A percentile compares a stretch with the other conserved stretches of the same genome.
Evolutionary conservation across 1,140 invertebrate species (phyloP).

Genomic region (Drosophila dunni): DNA sequence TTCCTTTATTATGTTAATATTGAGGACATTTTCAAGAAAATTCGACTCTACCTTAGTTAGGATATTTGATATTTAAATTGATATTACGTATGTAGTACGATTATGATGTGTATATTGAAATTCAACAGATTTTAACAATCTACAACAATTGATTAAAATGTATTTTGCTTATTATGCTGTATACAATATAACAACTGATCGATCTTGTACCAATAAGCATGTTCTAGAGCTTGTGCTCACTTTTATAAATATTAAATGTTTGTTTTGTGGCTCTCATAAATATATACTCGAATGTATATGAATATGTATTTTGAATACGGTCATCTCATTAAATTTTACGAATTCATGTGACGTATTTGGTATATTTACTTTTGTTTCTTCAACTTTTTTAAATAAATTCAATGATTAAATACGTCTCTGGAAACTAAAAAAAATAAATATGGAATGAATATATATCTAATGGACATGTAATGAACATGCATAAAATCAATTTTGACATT

Average conservation of each 20-base stretch:
- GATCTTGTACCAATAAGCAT: conserved; percentile 14
- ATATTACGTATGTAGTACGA: conserved; percentile 19
- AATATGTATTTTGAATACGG: conserved; percentile 22
- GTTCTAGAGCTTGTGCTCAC: conserved; percentile 4
- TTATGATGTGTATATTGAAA: conserved; percentile 9
- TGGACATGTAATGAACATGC: conserved; percentile 11
- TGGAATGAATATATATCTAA: not conserved
- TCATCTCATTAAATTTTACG: conserved; percentile 2
- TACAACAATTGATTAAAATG: conserved; percentile 24
- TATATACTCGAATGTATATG: conserved; percentile 20
- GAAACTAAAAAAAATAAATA: not conserved
- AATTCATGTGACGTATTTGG: conserved; percentile 19
- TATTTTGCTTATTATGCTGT: conserved; percentile 20
- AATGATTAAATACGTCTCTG: conserved; percentile 2
- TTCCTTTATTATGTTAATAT: conserved; percentile 2
- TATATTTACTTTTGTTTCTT: conserved; percentile 1
- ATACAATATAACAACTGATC: conserved; percentile 45
- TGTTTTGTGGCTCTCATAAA: not conserved
- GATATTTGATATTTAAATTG: conserved; percentile 21
- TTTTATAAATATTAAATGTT: not conserved
- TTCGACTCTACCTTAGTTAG: conserved; percentile 2
- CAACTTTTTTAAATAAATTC: not conserved
- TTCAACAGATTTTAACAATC: conserved; percentile 34
- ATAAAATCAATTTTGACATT: conserved; percentile 10
- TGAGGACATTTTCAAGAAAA: conserved; percentile 10